Evolutionary conservation across 2,888 invertebrate species (phyloP), one percentile per base, ranked within the genome.

Genomic region (Cylloceria caligata): DNA sequence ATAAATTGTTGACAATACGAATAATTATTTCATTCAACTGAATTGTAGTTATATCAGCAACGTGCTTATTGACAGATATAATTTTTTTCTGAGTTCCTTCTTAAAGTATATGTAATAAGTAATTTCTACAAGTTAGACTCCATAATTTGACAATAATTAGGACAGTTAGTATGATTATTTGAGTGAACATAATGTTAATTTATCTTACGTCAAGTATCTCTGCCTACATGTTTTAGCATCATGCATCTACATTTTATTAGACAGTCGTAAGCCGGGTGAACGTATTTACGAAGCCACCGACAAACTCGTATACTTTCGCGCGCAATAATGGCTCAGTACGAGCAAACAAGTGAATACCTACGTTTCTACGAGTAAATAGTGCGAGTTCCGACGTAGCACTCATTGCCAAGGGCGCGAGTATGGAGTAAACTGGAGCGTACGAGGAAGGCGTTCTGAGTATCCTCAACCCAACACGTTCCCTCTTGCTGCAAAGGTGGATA

Each of bases 391-490:
- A 19, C 52, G 6, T 42, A 57, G 57, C 57, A 57, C 57, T 57
- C 57, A 34, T 57, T 57, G 34, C 57, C 57, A 57, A 57, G 67
- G 60, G 72, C 47, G 52, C 24, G 64, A 65, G 57, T 65, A 30
- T 19, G 60, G 45, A 42, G 74, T 36, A 74, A 74, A 65, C 65
- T 57, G 39, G 81, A 81, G 45, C 55, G 21, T 65, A 60, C 60
- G 30, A 30, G 69, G 65, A 81, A 72, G 57, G 47, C 64, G 47
- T 47, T 55, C 27, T 62, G 73, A 81, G 77, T 73, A 78, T 81
- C 45, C 77, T 77, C 81, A 68, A 64, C 57, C 81, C 73, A 64
- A 77, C 81, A 69, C 77, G 72, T 78, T 34, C 30, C 39, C 21
- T 47, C 16, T 19, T 19, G 16, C 71, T 47, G 19, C 55, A 34